A percentile compares a stretch with the other conserved stretches of the same genome.
These are phyloP conservation scores for Sesamia inferens DNA, from an alignment of 2,888 invertebrate genomes.

Conservation along the genomic window DNA sequence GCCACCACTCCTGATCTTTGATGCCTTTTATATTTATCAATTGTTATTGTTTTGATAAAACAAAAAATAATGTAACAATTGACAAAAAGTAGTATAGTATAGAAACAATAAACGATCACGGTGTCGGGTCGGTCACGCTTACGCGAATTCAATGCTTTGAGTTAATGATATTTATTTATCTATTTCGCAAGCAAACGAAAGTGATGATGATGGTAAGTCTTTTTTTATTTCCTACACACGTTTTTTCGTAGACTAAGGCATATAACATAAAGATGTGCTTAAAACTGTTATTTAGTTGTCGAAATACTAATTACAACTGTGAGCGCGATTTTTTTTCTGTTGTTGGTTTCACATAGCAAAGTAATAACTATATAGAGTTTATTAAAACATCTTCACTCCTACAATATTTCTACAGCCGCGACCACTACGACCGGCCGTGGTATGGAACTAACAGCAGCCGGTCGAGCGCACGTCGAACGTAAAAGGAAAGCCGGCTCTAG, in stretches of 20 bases:
- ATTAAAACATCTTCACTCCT: too few relatives aligned
- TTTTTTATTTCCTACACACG: neutral
- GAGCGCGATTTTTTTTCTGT: too few relatives aligned
- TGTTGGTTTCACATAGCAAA: neutral
- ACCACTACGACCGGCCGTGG: slow-evolving; percentile 68
- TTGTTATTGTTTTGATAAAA: too few relatives aligned
- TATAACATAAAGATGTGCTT: neutral
- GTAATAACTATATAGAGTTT: neutral
- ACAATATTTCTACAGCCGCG: slow-evolving; percentile 54
- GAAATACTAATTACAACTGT: neutral
- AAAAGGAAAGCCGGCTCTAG: slow-evolving; percentile 76
- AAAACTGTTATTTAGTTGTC: neutral
- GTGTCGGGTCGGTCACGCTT: too few relatives aligned
- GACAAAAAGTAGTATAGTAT: too few relatives aligned
- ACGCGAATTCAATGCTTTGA: neutral
- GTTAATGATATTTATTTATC: neutral
- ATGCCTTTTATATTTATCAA: too few relatives aligned
- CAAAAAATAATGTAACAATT: too few relatives aligned
- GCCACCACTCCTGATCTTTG: too few relatives aligned
- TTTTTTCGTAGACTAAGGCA: too few relatives aligned
- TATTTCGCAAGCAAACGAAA: slow-evolving; percentile 42
- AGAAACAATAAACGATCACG: too few relatives aligned
- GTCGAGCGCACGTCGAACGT: slow-evolving; percentile 76
- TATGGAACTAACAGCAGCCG: slow-evolving; percentile 84
- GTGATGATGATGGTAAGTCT: slow-evolving; percentile 43